Evolutionary conservation across 2,113 vertebrate species (phyloP).

Genomic region (Marmota flaviventris): DNA sequence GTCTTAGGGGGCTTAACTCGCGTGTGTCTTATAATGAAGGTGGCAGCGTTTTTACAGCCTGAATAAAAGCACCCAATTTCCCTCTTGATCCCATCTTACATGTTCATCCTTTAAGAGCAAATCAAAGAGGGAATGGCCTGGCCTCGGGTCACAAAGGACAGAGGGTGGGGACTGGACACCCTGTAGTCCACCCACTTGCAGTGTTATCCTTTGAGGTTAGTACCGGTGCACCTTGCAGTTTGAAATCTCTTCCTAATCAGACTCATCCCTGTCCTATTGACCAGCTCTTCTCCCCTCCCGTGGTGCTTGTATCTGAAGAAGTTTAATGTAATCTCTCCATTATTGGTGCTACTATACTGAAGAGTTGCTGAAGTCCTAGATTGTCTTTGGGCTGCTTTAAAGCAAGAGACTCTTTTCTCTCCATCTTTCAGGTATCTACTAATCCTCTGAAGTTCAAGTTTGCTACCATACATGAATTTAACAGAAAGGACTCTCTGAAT

Average conservation of each 20-base stretch:
- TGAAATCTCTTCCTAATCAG: not conserved
- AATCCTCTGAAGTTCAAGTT: constrained; percentile 45
- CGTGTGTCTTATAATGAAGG: not conserved
- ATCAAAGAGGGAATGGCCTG: constrained; percentile 48
- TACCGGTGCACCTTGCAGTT: not conserved
- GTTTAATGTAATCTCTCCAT: not conserved
- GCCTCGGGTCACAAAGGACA: constrained; percentile 5
- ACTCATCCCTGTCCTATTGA: not conserved
- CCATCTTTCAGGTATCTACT: not conserved
- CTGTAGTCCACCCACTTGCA: not conserved
- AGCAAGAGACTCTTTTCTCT: constrained; percentile 2
- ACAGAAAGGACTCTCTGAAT: constrained; percentile 28
- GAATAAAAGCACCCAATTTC: constrained; percentile 25
- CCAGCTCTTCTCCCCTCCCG: not conserved
- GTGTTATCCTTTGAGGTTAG: not conserved
- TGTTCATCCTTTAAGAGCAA: constrained; percentile 22
- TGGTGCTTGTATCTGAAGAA: not conserved
- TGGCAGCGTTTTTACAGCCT: constrained; percentile 40
- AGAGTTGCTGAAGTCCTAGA: not conserved
- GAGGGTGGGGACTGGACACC: not conserved
- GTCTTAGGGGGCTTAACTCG: not conserved
- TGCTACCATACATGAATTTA: not conserved
- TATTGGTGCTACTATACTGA: not conserved
- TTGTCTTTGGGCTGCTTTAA: constrained; percentile 49
- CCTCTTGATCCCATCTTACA: not conserved